Percentiles rank a stretch among this genome's conserved stretches.
These are phyloP conservation scores for Oophaga sylvatica DNA, from an alignment of 2,797 vertebrate species.

Conservation along the genomic window DNA sequence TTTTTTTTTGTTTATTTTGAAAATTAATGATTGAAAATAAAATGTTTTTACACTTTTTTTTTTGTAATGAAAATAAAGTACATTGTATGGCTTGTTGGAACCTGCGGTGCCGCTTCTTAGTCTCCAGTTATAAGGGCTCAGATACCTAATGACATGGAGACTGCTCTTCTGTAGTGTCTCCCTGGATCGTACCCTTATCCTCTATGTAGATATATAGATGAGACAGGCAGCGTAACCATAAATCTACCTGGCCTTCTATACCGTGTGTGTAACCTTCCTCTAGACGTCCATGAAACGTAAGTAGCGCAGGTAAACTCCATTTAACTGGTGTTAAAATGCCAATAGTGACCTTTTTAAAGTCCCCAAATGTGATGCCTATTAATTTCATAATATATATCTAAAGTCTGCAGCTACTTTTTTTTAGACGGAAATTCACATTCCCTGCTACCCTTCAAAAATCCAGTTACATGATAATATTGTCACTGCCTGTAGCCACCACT, in stretches of 20 bases:
- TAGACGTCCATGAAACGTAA: not conserved
- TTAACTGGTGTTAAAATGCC: too few relatives aligned
- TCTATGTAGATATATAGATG: constrained; percentile 41
- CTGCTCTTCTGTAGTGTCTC: not conserved
- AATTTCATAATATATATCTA: too few relatives aligned
- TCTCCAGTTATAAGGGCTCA: constrained; percentile 6
- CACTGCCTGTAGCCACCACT: too few relatives aligned
- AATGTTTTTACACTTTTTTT: not conserved
- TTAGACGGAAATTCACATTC: too few relatives aligned
- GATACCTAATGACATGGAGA: constrained; percentile 15
- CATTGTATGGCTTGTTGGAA: not conserved
- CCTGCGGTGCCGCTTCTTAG: constrained; percentile 21
- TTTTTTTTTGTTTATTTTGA: not conserved
- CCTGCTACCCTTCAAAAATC: too few relatives aligned
- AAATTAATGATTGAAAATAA: not conserved
- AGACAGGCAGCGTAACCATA: constrained; percentile 39
- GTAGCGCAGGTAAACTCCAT: too few relatives aligned
- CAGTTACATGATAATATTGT: too few relatives aligned
- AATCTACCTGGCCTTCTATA: not conserved
- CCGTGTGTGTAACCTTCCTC: not conserved
- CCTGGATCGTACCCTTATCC: constrained; percentile 21
- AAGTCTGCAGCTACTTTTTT: too few relatives aligned
- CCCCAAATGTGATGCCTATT: too few relatives aligned
- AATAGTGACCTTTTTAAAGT: too few relatives aligned
- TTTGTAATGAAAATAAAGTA: not conserved